phyloP scores from a whole-genome alignment of 1,140 invertebrate genomes.

The Bombus waltoni region DNA sequence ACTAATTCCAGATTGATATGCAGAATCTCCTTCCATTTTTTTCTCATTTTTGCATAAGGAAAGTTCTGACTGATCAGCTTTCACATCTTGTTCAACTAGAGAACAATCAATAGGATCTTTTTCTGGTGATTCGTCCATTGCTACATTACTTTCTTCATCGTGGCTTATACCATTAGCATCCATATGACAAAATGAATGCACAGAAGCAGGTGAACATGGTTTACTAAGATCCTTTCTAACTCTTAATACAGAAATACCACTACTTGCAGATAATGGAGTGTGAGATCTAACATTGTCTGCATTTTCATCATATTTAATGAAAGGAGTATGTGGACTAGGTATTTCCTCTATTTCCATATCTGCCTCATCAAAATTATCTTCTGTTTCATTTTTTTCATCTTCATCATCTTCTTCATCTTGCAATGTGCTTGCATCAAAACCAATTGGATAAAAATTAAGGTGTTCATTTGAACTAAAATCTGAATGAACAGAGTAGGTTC shows the following conservation, averaged over 20 bases:
- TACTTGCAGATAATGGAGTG: slow-evolving; percentile 71
- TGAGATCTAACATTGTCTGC: slow-evolving; percentile 66
- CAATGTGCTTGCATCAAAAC: slow-evolving; percentile 71
- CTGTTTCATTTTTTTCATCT: slow-evolving; percentile 68
- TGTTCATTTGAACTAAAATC: slow-evolving; percentile 76
- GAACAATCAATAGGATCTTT: slow-evolving; percentile 80
- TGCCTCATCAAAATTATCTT: slow-evolving; percentile 82
- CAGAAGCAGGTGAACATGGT: slow-evolving; percentile 72
- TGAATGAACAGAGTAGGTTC: slow-evolving; percentile 70
- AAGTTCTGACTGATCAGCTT: slow-evolving; percentile 65
- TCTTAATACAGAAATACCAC: slow-evolving; percentile 73
- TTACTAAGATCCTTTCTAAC: slow-evolving; percentile 70
- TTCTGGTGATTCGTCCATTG: slow-evolving; percentile 65
- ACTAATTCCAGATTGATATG: slow-evolving; percentile 75
- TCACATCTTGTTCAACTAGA: slow-evolving; percentile 54
- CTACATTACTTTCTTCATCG: slow-evolving; percentile 64
- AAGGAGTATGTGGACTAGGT: slow-evolving; percentile 72
- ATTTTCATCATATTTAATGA: slow-evolving; percentile 62
- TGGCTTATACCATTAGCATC: slow-evolving; percentile 61
- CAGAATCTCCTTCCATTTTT: slow-evolving; percentile 52
- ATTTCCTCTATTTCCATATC: slow-evolving; percentile 79
- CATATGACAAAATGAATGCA: slow-evolving; percentile 73
- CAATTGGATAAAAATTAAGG: slow-evolving; percentile 72
- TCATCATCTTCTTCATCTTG: slow-evolving; percentile 74
- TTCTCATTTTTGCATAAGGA: slow-evolving; percentile 50